Evolutionary conservation across 2,113 vertebrate genomes (phyloP).

Genomic region (Astur gentilis): DNA sequence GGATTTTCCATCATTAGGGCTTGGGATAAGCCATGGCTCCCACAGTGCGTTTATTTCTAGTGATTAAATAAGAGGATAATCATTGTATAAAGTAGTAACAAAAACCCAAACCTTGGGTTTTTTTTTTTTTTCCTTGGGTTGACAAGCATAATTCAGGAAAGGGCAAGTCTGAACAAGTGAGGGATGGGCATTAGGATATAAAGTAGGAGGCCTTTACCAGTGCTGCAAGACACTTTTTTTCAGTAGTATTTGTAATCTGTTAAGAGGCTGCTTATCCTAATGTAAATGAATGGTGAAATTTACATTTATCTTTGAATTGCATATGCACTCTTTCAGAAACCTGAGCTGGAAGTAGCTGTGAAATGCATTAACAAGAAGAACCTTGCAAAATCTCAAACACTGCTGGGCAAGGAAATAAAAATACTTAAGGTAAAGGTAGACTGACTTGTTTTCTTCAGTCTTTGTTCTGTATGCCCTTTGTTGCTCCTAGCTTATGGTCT

Average conservation of each 20-base stretch:
- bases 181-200: background rate
- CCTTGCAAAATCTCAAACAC: conserved; percentile 89
- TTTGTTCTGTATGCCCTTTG: background rate
- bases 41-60: conserved; percentile 1
- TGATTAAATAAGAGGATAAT: conserved; percentile 53
- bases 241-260: background rate
- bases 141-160: background rate
- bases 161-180: conserved; percentile 60
- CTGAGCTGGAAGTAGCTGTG: conserved; percentile 90
- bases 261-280: background rate
- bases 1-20: conserved; percentile 20
- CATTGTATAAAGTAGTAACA: background rate
- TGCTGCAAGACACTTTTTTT: background rate
- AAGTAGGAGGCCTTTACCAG: background rate
- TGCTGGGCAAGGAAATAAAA: conserved; percentile 95
- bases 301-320: background rate
- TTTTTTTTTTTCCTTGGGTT: conserved; percentile 12
- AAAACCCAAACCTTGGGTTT: background rate
- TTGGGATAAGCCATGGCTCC: conserved; percentile 16
- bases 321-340: conserved; percentile 78
- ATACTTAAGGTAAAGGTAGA: conserved; percentile 88
- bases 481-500: background rate
- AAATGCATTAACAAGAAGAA: conserved; percentile 99
- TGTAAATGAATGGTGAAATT: background rate
- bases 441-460: background rate